phyloP scores from a whole-genome alignment of 1,140 invertebrate species.

The Lepidurus couesii region DNA sequence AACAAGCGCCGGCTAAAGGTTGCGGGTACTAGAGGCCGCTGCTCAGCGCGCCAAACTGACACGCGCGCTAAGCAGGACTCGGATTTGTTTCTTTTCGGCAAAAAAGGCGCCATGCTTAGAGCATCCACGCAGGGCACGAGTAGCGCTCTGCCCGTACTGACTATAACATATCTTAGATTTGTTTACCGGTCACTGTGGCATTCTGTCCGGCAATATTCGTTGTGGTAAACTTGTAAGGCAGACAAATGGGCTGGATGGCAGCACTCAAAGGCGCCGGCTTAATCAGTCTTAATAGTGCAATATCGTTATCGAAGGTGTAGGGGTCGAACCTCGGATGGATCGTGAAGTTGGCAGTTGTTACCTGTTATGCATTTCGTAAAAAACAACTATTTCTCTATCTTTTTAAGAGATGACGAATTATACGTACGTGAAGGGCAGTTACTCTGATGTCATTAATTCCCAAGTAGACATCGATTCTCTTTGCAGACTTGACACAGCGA shows the following conservation, averaged over 20 bases:
- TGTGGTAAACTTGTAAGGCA: conserved; percentile 30
- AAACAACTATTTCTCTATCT: not conserved
- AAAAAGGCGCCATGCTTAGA: not conserved
- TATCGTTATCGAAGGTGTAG: conserved; percentile 46
- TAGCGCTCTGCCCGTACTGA: no score
- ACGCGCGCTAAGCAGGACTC: conserved; percentile 44
- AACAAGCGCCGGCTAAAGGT: no score
- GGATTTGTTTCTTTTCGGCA: conserved; percentile 37
- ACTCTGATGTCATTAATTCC: conserved; percentile 15
- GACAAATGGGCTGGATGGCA: conserved; percentile 35
- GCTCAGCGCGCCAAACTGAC: no score
- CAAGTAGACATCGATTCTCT: not conserved
- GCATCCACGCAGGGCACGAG: no score
- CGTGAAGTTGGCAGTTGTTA: conserved; percentile 35
- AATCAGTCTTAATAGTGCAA: conserved; percentile 36
- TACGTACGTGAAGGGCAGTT: not conserved
- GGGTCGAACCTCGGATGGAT: conserved; percentile 46
- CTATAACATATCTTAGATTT: not conserved
- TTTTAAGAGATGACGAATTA: not conserved
- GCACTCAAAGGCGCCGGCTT: conserved; percentile 34
- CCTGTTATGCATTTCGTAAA: not conserved
- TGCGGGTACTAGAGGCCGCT: no score
- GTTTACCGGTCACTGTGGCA: conserved; percentile 30
- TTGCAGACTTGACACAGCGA: conserved; percentile 44
- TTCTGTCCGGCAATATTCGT: conserved; percentile 10